Evolutionary conservation across 1,140 invertebrate species (phyloP), one percentile per base, ranked within the genome.

Genomic region (Heterodera carotae): DNA sequence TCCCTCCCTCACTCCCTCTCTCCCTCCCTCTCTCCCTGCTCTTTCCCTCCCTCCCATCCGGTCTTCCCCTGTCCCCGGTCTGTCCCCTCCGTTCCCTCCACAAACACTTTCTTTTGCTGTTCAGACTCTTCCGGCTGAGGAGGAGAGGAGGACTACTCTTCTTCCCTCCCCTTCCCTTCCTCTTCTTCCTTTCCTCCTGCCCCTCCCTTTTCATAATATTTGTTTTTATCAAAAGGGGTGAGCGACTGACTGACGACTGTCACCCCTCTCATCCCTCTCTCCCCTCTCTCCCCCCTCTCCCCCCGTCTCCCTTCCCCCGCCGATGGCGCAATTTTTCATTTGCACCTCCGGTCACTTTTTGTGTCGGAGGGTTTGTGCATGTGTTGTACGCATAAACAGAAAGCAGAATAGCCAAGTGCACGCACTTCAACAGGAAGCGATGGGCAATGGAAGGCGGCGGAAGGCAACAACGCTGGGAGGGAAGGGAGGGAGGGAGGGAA

Each of bases 321-420:
- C 48, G 48, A 53, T 66, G 62, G 62, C 62, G 62, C 62, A 66
- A 66, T 66, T 66, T 66, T 66, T 66, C 62, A 66, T 66, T 53
- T 53, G 48, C 48, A 34, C 62, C 27, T 66, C 33, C 62, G 62
- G 62, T 66, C 62, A 66, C 62, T 66, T 66, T 66, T 66, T 66
- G 22, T 53, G 48, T 22, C 48, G 48, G 48, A 4, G 48, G 48
- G 12, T 53, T 53, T 53, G 48, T 53, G 48, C 48, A 53, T 53
- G 48, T 53, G 4, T 15, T 53, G 48, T 5, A 53, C 48, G 48
- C 48, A 53, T 22, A 53, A 53, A 53, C 18, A 18, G 18, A 53
- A 3, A 53, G 48, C 12, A 53, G 12, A 53, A 22, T 18, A 53
- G 6, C 48, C 48, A 53, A 53, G 48, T 53, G 48, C 48, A 53